A percentile compares a stretch with the other conserved stretches of the same genome.
Conservation (phyloP, 2,888 invertebrate genomes). For the Agonopterix heracliana region DNA sequence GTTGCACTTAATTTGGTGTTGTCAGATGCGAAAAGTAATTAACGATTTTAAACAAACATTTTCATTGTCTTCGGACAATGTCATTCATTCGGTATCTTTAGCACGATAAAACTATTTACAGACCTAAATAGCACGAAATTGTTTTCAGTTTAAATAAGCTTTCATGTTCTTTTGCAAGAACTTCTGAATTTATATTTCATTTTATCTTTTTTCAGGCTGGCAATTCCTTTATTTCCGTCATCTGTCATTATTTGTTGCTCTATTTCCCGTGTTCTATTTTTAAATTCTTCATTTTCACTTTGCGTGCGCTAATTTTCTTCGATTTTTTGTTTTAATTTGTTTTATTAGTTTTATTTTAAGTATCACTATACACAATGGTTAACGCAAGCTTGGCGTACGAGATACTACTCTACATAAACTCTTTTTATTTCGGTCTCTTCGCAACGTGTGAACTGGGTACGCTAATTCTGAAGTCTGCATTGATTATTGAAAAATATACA, state of each 20-base stretch:
- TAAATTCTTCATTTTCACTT: constrained; percentile 16
- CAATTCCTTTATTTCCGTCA: not conserved
- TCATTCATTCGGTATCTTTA: too few species aligned
- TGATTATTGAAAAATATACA: constrained; percentile 71
- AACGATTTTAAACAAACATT: constrained; percentile 7
- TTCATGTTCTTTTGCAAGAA: too few species aligned
- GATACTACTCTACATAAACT: constrained; percentile 89
- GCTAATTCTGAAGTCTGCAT: constrained; percentile 84
- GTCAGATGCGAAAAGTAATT: constrained; percentile 13
- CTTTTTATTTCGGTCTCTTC: constrained; percentile 92
- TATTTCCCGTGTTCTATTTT: constrained; percentile 26
- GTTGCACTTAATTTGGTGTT: constrained; percentile 31
- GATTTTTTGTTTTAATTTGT: constrained; percentile 1
- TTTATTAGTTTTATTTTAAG: not conserved
- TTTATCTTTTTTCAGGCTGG: not conserved
- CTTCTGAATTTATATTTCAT: too few species aligned
- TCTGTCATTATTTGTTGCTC: constrained; percentile 2
- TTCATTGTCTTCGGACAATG: too few species aligned
- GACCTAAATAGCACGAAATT: not conserved
- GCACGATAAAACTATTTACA: too few species aligned
- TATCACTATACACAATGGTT: constrained; percentile 64
- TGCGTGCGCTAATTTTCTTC: not conserved
- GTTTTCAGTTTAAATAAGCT: not conserved
- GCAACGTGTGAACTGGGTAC: constrained; percentile 88
- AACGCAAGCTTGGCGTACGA: constrained; percentile 89